These are phyloP conservation scores for Myodes glareolus DNA, from an alignment of 2,113 vertebrate genomes.

Conservation along the genomic window DNA sequence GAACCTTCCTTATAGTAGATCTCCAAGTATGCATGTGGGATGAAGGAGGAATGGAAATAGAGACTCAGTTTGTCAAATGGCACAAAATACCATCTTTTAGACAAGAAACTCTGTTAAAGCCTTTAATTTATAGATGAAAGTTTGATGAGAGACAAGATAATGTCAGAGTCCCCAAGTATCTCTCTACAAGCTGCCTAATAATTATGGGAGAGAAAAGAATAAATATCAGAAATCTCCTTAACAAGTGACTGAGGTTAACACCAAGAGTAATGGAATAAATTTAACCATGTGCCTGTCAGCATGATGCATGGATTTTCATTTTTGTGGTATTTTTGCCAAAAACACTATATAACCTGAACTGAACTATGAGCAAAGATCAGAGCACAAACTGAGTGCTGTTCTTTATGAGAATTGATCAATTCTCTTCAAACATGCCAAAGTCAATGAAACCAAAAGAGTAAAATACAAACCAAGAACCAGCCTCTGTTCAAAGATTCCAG, in stretches of 20 bases:
- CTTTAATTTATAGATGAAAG: not conserved
- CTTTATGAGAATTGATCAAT: conserved; percentile 7
- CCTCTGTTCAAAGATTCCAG: not conserved
- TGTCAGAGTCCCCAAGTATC: conserved; percentile 2
- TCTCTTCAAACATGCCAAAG: conserved; percentile 3
- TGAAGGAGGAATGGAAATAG: conserved; percentile 9
- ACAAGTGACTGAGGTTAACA: not conserved
- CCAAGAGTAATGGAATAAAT: not conserved
- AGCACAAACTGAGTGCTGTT: not conserved
- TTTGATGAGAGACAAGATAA: not conserved
- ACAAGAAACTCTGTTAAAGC: not conserved
- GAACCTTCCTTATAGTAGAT: not conserved
- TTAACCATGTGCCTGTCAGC: not conserved
- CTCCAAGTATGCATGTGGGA: not conserved
- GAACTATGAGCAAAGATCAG: conserved; percentile 27
- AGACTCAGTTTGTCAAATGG: not conserved
- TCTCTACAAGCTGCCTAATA: not conserved
- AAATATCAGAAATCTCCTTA: not conserved
- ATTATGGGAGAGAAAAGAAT: not conserved
- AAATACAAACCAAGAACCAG: not conserved
- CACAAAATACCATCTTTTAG: not conserved
- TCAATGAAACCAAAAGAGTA: not conserved
- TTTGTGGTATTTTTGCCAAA: conserved; percentile 22
- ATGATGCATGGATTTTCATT: not conserved
- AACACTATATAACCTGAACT: not conserved